Conservation (phyloP, 2,888 invertebrate species). For the Polyommatus icarus region DNA sequence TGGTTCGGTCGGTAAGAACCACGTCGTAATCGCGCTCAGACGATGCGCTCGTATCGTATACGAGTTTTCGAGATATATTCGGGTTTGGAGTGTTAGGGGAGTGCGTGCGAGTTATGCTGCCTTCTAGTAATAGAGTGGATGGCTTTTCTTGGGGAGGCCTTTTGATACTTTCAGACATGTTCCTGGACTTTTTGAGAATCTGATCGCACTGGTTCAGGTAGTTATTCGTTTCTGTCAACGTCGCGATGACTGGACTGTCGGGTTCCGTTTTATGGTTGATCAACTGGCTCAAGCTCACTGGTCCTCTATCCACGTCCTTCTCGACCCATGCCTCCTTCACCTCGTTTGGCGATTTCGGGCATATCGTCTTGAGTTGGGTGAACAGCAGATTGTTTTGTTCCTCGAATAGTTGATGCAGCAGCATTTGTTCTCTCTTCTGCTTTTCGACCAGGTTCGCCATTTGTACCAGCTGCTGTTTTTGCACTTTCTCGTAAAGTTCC, state of each 20-base stretch:
- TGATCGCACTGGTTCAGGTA: constrained; percentile 63
- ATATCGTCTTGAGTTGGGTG: constrained; percentile 70
- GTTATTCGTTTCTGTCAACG: constrained; percentile 61
- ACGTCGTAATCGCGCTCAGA: constrained; percentile 63
- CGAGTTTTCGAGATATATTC: constrained; percentile 54
- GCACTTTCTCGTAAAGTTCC: constrained; percentile 76
- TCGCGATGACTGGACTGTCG: constrained; percentile 53
- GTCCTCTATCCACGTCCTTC: constrained; percentile 54
- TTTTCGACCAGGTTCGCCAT: constrained; percentile 82
- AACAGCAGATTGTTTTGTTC: constrained; percentile 82
- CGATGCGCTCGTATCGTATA: constrained; percentile 62
- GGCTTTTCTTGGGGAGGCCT: constrained; percentile 51
- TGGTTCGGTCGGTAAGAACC: constrained; percentile 70
- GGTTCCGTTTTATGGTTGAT: constrained; percentile 58
- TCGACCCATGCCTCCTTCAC: constrained; percentile 67
- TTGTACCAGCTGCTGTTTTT: constrained; percentile 83
- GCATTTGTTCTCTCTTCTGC: constrained; percentile 83
- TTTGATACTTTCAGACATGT: constrained; percentile 60
- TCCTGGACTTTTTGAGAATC: constrained; percentile 62
- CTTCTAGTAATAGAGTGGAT: constrained; percentile 44
- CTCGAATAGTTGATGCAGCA: constrained; percentile 83
- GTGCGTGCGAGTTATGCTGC: constrained; percentile 52
- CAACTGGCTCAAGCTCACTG: constrained; percentile 70
- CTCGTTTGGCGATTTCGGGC: constrained; percentile 63
- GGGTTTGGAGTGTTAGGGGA: constrained; percentile 52